Conservation (phyloP, 2,888 invertebrate species). For the Machimus rusticus region DNA sequence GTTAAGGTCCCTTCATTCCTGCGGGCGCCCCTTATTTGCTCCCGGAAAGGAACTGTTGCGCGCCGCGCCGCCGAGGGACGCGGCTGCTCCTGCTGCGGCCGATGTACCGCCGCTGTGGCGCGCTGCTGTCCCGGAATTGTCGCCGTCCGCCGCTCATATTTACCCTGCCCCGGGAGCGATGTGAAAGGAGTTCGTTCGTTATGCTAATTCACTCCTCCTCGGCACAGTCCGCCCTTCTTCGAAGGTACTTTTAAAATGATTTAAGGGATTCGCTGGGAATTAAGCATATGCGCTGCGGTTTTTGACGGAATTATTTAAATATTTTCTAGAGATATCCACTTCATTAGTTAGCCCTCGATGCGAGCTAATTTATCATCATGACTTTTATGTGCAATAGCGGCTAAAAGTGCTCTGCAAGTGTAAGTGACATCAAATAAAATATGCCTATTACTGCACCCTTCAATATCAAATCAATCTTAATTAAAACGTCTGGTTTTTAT, state of each 20-base stretch:
- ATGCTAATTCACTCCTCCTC: not conserved
- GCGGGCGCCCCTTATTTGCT: not conserved
- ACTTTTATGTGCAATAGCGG: too few relatives aligned
- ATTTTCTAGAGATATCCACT: not conserved
- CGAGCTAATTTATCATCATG: too few relatives aligned
- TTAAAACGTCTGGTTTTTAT: too few relatives aligned
- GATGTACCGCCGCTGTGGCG: not conserved
- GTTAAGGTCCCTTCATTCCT: not conserved
- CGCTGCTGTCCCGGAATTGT: not conserved
- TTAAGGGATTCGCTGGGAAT: not conserved
- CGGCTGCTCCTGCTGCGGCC: not conserved
- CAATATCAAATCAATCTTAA: too few relatives aligned
- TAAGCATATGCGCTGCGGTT: not conserved
- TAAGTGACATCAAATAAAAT: too few relatives aligned
- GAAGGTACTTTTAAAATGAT: not conserved
- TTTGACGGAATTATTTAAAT: not conserved
- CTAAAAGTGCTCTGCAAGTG: too few relatives aligned
- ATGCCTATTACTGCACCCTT: too few relatives aligned
- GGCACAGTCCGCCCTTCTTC: not conserved
- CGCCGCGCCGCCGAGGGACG: not conserved
- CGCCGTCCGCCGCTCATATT: not conserved
- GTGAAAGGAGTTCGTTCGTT: not conserved
- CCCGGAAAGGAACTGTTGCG: not conserved
- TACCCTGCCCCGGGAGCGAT: not conserved
- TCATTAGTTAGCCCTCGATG: not conserved